Percentiles rank a stretch among this genome's conserved stretches.
Evolutionary conservation across 2,888 invertebrate species (phyloP).

Genomic region (Trichopria drosophilae): DNA sequence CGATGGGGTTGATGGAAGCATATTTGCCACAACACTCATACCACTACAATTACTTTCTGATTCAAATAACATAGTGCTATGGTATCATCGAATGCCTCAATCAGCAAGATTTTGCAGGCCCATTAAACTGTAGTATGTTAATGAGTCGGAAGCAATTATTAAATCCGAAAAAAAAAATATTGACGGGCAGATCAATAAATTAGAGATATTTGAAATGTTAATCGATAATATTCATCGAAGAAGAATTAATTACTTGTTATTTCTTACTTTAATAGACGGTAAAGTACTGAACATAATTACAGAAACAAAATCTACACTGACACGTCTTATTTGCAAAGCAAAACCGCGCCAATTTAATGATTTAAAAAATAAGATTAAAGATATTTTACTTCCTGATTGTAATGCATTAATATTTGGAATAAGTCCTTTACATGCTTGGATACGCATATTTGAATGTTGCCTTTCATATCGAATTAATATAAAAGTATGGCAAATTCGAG

Average conservation of each 20-base stretch:
- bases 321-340: constrained; percentile 1
- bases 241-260: not conserved
- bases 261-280: constrained; percentile 10
- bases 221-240: not conserved
- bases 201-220: constrained; percentile 3
- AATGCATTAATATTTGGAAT: not conserved
- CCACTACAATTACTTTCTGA: no score
- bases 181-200: constrained; percentile 6
- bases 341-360: constrained; percentile 11
- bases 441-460: constrained; percentile 12
- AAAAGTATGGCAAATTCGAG: not conserved
- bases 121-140: constrained; percentile 5
- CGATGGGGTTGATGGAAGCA: no score
- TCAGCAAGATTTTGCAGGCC: constrained; percentile 9
- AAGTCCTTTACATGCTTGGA: constrained; percentile 14
- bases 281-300: constrained; percentile 19
- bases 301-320: not conserved
- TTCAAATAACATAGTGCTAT: constrained; percentile 4
- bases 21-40: not conserved
- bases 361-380: constrained; percentile 6
- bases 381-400: constrained; percentile 2
- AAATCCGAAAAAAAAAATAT: constrained; percentile 5
- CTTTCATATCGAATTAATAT: constrained; percentile 3
- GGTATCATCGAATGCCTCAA: constrained; percentile 5
- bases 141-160: constrained; percentile 5